Evolutionary conservation across 2,113 vertebrate species (phyloP), one percentile per base, ranked within the genome.

Genomic region (Rhinolophus sinicus): DNA sequence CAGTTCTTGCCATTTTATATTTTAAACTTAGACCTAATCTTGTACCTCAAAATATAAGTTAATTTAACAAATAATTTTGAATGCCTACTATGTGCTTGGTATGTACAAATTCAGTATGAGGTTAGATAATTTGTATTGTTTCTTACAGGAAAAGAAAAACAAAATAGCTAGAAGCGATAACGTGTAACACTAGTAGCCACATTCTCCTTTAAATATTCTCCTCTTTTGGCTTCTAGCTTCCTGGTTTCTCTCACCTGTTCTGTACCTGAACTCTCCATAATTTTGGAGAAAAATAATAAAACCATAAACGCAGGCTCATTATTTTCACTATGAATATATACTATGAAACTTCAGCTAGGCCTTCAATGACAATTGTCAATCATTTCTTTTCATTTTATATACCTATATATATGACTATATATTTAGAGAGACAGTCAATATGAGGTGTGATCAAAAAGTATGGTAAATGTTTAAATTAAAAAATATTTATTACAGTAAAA

Each of bases 61-160:
- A 92, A 87, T 33, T 77, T 28, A 73, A 72, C 26, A 88, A 93
- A 75, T 92, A 75, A 62, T 38, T 88, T 96, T 88, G 40, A 87
- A 50, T 13, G 83, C 22, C 15, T 83, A 38, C 12, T n/a, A 26
- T 44, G 11, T 75, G 67, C 30, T 95, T 13, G 35, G 19, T 62
- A 52, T 65, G 11, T 91, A 56, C 70, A 91, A 73, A 67, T 50
- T 73, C 84, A 92, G 78, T 30, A 35, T 12, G 16, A 84, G 60
- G 24, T 54, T 88, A 67, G n/a, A 70, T 35, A 89, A 67, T 21
- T 75, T 87, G 9, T 89, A 3, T 83, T 80, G 54, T 84, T 35
- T 93, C 40, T 93, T 69, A 75, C 3, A 35, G 58, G 40, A 84
- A 69, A 58, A 33, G 44, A 30, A 65, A 81, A 65, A 26, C 73